Evolutionary conservation across 2,888 invertebrate species (phyloP), one percentile per base, ranked within the genome.

Genomic region (Hedya salicella): DNA sequence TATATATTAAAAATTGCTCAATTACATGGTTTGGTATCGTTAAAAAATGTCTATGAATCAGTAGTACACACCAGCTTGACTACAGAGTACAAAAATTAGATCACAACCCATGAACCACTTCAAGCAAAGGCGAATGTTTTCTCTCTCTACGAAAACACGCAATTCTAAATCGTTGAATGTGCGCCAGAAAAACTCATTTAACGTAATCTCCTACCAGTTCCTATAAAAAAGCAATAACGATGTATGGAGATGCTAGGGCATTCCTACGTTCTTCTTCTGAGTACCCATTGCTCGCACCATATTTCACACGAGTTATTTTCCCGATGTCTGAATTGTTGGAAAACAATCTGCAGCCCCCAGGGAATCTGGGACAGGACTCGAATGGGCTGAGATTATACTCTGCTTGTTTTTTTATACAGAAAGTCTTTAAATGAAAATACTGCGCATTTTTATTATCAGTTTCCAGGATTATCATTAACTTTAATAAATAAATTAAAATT

Each of bases 261-360:
- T 21, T 21, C 14, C 2, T 9, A 30, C 49, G 3, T 49, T 52
- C 6, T 52, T 19, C 39, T n/a, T 21, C 8, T 36, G n/a, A 1
- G 13, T 6, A 40, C 1, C 2, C 19, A 53, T 39, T 39, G 39
- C 19, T 56, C 44, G 30, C 13, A 32, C n/a, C 57, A 57, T 57
- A 46, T 57, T 46, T 57, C 44, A 56, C 56, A 13, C 42, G 17
- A 42, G 44, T 46, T 56, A 44, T 30, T 56, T 40, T 25, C 36
- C 36, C 11, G 36, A 36, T 36, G 36, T 25, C 25, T 25, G 25
- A 25, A 40, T 6, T 44, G 42, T 46, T n/a, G 44, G 44, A 32
- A 46, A 57, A 46, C 44, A 57, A 57, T 57, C 44, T 57, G n/a
- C 17, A n/a, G 44, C 44, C 57, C n/a, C 32, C 14, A 16, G 56